Base-by-base conservation (phyloP, 2,888 invertebrate genomes). In the Malacosoma neustria region DNA sequence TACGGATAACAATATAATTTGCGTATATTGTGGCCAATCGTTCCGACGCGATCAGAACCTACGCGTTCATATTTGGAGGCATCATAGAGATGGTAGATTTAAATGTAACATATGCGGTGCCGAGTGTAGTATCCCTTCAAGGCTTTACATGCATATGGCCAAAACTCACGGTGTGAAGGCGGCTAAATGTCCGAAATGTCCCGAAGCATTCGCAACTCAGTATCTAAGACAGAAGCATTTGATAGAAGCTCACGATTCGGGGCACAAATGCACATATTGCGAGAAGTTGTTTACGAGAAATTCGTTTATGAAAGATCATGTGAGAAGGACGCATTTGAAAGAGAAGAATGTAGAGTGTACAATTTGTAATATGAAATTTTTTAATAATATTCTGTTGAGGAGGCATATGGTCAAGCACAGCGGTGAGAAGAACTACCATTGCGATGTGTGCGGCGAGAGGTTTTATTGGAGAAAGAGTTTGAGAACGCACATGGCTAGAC, bases 381-480 rank as follows among this genome's bases (percentile, higher is more conserved):
- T 84, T 29, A 84, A 82, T 36, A 79, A 80, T 39, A 75, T 81
- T 3, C 60, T 84, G 4, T 38, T 82, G 5, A 64, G 75, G 29
- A 53, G 80, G 1, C 85, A 84, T 35, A 80, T 84, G 80, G 72
- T 81, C 1, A 84, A 80, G 34, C 84, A 84, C 38, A 84, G 84
- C 31, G 87, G 87, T 1, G 88, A 88, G 30, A 87, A 87, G 38
- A 85, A 82, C 33, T 88, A 87, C 41, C 86, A 89, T 35, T 90
- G 90, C 43, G 88, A 90, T 33, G 67, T 89, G 1, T 91, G 90
- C 39, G 87, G 88, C 0, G 88, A 88, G 42, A 77, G 88, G 47
- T 87, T 90, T 44, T 87, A 87, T 30, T 89, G 89, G 65, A 79
- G 89, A 38, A 90, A 89, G 37, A 89, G 89, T 49, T 62, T 91